Conservation (phyloP, 1,140 invertebrate genomes). For the Drosophila athabasca region DNA sequence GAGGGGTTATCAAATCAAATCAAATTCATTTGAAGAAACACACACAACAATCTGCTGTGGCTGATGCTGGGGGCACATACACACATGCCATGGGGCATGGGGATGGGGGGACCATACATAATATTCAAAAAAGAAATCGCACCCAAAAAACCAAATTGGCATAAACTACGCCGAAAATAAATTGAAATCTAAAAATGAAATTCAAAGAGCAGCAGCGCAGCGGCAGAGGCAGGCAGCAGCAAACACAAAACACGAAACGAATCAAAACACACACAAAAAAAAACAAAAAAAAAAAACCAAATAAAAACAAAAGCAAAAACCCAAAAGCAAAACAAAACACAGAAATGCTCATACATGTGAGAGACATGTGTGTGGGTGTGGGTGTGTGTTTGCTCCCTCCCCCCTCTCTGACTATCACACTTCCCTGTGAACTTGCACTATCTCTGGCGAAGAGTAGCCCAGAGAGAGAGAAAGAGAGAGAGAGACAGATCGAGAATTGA, state of each 20-base stretch:
- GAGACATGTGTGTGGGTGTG: not conserved
- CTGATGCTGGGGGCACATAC: conserved; percentile 2
- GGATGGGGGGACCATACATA: conserved; percentile 45
- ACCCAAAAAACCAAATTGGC: conserved; percentile 75
- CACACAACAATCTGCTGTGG: conserved; percentile 23
- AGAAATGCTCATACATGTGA: conserved; percentile 11
- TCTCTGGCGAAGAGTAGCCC: no score
- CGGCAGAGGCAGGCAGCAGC: conserved; percentile 20
- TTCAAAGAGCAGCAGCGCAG: conserved; percentile 63
- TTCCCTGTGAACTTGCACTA: no score
- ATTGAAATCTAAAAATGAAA: conserved; percentile 79
- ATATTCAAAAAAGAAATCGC: conserved; percentile 71
- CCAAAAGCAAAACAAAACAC: conserved; percentile 39
- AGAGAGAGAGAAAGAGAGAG: no score
- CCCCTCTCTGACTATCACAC: no score
- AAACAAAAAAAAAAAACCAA: conserved; percentile 30
- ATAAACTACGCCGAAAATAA: conserved; percentile 78
- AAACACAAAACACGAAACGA: conserved; percentile 56
- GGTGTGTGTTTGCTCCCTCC: not conserved
- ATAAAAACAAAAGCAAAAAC: conserved; percentile 29
- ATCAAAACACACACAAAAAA: conserved; percentile 42
- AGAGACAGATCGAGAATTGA: no score
- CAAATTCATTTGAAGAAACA: conserved; percentile 64
- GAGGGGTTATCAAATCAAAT: conserved; percentile 56
- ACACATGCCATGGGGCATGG: conserved; percentile 32